A percentile compares a stretch with the other conserved stretches of the same genome.
Evolutionary conservation across 2,797 vertebrate genomes (phyloP).

Genomic region (Scolopax bukidnonensis): DNA sequence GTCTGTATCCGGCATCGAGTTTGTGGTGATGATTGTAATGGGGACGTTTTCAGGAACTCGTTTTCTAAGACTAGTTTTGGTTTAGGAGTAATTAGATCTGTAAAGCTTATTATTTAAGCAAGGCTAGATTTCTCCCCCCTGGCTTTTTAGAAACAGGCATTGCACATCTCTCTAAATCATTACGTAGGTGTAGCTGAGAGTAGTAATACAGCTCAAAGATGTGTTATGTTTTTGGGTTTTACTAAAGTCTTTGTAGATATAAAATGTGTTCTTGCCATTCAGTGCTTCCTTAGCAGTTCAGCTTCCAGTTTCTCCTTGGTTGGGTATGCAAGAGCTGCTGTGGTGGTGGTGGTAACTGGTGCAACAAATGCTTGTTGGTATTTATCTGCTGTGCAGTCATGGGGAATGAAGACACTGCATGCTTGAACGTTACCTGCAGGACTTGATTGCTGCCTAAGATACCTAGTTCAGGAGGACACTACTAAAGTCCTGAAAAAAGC

Average conservation of each 20-base stretch:
- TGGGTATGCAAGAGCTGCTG: neutral
- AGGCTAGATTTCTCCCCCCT: neutral
- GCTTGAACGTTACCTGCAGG: neutral
- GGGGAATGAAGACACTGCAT: neutral
- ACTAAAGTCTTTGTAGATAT: neutral
- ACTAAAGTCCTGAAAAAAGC: neutral
- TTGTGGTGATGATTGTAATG: neutral
- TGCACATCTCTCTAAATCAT: neutral
- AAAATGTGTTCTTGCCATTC: accelerated
- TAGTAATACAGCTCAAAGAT: neutral
- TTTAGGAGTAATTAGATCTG: neutral
- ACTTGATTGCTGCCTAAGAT: neutral
- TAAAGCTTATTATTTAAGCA: neutral
- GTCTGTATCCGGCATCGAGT: neutral
- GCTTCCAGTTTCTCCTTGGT: neutral
- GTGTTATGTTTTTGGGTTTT: neutral
- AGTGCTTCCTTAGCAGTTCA: neutral
- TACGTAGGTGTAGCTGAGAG: neutral
- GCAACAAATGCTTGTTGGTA: neutral
- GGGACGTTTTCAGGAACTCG: neutral
- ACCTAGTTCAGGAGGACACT: neutral
- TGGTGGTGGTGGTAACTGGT: neutral
- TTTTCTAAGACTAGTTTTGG: neutral
- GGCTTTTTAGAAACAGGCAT: neutral
- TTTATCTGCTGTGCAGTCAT: accelerated